These are phyloP conservation scores for Phengaris alcon DNA, from an alignment of 2,888 invertebrate genomes.

Conservation along the genomic window DNA sequence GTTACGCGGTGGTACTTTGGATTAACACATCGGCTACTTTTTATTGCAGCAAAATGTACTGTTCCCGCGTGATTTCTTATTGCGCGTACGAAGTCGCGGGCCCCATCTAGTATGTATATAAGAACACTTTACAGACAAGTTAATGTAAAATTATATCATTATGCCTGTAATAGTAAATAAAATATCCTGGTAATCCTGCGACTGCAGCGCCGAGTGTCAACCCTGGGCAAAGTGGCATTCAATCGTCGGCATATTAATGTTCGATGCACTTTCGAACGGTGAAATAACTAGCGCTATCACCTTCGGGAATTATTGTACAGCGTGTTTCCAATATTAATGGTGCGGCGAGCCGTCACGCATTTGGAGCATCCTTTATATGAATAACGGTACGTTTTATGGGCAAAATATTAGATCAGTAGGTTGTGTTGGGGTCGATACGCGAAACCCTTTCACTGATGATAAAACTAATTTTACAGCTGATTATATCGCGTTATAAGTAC, in stretches of 20 bases:
- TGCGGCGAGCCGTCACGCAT: constrained; percentile 40
- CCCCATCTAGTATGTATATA: too few relatives aligned
- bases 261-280: constrained; percentile 46
- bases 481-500: not conserved
- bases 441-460: constrained; percentile 40
- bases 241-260: constrained; percentile 13
- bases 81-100: too few relatives aligned
- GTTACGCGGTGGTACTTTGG: too few relatives aligned
- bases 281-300: constrained; percentile 41
- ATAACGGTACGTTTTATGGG: constrained; percentile 47
- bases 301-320: constrained; percentile 45
- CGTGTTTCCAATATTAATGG: constrained; percentile 44
- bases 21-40: too few relatives aligned
- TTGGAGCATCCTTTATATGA: constrained; percentile 46
- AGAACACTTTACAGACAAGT: too few relatives aligned
- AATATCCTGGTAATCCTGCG: too few relatives aligned
- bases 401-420: constrained; percentile 42
- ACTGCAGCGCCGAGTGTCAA: not conserved
- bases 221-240: constrained; percentile 6
- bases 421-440: constrained; percentile 40
- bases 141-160: too few relatives aligned
- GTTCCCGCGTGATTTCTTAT: too few relatives aligned
- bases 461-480: not conserved
- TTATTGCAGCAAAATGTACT: too few relatives aligned
- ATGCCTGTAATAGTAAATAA: too few relatives aligned